A percentile compares a stretch with the other conserved stretches of the same genome.
Evolutionary conservation across 2,113 vertebrate species (phyloP).

Genomic region (Hippolais icterina): DNA sequence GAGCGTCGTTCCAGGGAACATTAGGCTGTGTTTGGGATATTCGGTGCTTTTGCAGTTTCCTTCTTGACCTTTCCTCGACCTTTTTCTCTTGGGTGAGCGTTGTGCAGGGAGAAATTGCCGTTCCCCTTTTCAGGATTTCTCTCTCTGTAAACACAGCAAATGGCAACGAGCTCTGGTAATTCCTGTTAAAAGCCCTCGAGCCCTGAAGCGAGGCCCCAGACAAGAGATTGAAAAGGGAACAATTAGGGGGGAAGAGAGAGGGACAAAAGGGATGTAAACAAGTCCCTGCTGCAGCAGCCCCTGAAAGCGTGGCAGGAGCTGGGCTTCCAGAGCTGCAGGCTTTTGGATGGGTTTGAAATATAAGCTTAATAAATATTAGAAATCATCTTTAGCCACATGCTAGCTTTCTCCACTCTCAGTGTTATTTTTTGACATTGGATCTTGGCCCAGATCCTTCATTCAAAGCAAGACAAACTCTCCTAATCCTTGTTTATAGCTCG

Average conservation of each 20-base stretch:
- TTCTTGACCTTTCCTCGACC: not conserved
- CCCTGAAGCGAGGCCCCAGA: not conserved
- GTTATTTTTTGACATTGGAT: not conserved
- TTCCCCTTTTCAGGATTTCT: not conserved
- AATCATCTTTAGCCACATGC: not conserved
- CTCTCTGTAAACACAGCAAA: not conserved
- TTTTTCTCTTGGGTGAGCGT: not conserved
- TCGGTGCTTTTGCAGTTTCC: not conserved
- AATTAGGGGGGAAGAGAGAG: not conserved
- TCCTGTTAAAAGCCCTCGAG: not conserved
- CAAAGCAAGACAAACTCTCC: not conserved
- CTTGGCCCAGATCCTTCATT: not conserved
- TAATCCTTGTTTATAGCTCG: not conserved
- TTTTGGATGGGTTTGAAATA: not conserved
- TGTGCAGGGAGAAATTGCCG: not conserved
- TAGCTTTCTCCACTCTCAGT: not conserved
- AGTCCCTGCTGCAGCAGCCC: not conserved
- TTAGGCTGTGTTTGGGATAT: not conserved
- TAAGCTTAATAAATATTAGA: not conserved
- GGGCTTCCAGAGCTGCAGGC: not conserved
- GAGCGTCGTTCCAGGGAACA: not conserved
- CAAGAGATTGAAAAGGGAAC: not conserved
- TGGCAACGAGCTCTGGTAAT: not conserved
- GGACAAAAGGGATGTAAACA: not conserved
- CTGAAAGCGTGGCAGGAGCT: not conserved